Base-by-base conservation (phyloP, 2,888 invertebrate genomes). In the Hemithea aestivaria region DNA sequence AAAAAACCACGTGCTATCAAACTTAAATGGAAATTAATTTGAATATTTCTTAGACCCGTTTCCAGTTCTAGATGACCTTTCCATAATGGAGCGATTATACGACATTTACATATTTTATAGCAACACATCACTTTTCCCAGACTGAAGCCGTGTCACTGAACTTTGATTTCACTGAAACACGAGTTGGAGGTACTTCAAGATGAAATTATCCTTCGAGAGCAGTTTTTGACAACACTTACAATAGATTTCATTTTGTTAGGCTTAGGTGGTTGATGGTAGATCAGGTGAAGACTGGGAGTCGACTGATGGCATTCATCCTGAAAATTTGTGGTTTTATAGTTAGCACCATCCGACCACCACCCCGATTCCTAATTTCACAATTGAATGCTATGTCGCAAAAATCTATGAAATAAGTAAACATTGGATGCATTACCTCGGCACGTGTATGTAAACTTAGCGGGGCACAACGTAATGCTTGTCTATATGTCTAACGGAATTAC, bases 361-460 rank as follows among this genome's bases (percentile, higher is more conserved):
- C 73, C 66, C 64, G 54, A 64, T 58, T 75, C 61, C 66, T 70
- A 64, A 66, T 82, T 79, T 74, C 81, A 70, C 74, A 81, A 79
- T 73, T 58, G 69, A 66, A 69, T 67, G 68, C 63, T 69, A 67
- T 79, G 78, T 76, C 79, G 78, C 72, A 77, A 83, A 58, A 82
- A 75, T 81, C 69, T 71, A 82, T 82, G 81, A 83, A 80, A 83
- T 82, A 78, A 73, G 84, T 79, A 84, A 87, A 85, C 77, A 85
- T 65, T 71, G 63, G 64, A 65, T 77, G 72, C 82, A 82, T 84
- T 81, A 80, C 79, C 81, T 77, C 73, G 71, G 61, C 63, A 66
- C 63, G 66, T 69, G 69, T 79, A 78, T 74, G 82, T 73, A 70
- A 78, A 73, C 72, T 73, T 58, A 53, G 61, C 63, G 58, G 55